phyloP scores from a whole-genome alignment of 2,797 vertebrate species.

The Triplophysa bombifrons region DNA sequence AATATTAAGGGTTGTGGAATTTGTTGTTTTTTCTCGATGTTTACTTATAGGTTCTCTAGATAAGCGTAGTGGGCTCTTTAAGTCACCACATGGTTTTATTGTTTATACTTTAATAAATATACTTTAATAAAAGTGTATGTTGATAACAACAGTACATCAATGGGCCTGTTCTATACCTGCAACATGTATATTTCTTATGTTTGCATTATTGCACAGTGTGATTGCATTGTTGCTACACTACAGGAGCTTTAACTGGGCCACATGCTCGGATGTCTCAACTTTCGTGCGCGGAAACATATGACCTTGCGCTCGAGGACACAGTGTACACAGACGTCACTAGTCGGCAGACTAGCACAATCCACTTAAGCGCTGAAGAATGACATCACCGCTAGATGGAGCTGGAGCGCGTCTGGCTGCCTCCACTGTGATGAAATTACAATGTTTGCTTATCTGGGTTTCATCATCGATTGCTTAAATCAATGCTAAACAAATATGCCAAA shows the following conservation, averaged over 20 bases:
- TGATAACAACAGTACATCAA: too few species aligned
- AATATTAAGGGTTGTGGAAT: too few species aligned
- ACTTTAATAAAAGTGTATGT: too few species aligned
- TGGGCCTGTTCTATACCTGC: too few species aligned
- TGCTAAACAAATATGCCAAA: background rate
- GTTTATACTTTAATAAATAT: too few species aligned
- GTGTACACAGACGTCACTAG: constrained; percentile 72
- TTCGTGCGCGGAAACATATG: constrained; percentile 60
- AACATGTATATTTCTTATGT: background rate
- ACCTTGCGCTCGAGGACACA: constrained; percentile 79
- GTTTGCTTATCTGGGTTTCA: constrained; percentile 42
- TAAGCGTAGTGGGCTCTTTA: too few species aligned
- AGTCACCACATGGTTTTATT: too few species aligned
- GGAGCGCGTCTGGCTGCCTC: constrained; percentile 1
- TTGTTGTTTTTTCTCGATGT: too few species aligned
- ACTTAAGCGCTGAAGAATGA: constrained; percentile 46
- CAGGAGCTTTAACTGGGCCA: constrained; percentile 41
- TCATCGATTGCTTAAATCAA: constrained; percentile 44
- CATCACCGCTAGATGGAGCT: constrained; percentile 67
- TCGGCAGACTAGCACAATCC: constrained; percentile 47
- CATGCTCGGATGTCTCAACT: constrained; percentile 53
- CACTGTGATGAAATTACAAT: constrained; percentile 20
- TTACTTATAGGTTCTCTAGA: too few species aligned
- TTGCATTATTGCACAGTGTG: background rate
- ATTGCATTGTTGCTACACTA: constrained; percentile 25